phyloP scores from a whole-genome alignment of 1,140 invertebrate species.

The Centruroides sculpturatus region DNA sequence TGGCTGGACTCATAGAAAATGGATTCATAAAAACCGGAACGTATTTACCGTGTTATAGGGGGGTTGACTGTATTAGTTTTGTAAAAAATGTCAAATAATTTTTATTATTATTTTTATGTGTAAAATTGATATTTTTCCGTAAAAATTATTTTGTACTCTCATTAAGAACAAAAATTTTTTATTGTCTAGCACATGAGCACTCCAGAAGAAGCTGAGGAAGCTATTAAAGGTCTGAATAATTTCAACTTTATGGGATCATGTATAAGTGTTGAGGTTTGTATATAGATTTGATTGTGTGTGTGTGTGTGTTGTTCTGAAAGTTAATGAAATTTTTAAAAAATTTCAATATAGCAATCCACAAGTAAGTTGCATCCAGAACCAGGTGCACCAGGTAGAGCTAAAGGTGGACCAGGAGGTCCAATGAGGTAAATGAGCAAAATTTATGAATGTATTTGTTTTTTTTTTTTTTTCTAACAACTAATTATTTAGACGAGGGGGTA shows the following conservation, averaged over 20 bases:
- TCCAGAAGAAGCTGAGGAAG: slow-evolving; percentile 47
- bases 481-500: slow-evolving; percentile 2
- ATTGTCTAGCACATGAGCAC: slow-evolving; percentile 44
- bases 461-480: background rate
- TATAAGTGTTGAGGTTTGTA: slow-evolving; percentile 50
- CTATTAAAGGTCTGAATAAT: slow-evolving; percentile 50
- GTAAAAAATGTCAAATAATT: no score
- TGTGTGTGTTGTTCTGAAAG: background rate
- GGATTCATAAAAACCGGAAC: no score
- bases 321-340: background rate
- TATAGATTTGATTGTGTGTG: slow-evolving; percentile 3
- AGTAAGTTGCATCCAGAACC: slow-evolving; percentile 17
- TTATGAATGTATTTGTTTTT: background rate
- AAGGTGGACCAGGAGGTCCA: background rate
- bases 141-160: no score
- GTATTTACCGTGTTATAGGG: no score
- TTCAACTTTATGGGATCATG: slow-evolving; percentile 49
- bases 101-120: no score
- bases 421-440: background rate
- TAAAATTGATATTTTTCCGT: no score
- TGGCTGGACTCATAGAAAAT: no score
- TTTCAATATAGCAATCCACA: slow-evolving; percentile 10
- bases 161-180: background rate
- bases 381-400: slow-evolving; percentile 15
- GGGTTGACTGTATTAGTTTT: no score